A percentile compares a stretch with the other conserved stretches of the same genome.
phyloP scores from a whole-genome alignment of 2,888 invertebrate genomes.

The Himalopsyche tibetana region DNA sequence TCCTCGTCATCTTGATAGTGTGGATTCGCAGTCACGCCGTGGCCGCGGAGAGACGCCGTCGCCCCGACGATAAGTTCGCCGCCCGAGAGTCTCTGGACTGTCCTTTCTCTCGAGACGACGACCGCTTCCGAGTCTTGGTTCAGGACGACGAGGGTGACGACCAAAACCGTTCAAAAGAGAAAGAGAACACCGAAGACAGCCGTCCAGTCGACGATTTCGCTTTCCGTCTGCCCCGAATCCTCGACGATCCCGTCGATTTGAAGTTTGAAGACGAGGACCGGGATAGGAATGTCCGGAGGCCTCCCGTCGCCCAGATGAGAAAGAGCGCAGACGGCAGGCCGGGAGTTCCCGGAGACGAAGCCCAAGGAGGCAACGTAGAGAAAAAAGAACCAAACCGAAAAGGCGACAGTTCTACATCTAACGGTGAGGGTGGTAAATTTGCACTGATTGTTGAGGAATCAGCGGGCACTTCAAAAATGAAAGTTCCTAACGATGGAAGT shows the following conservation, averaged over 20 bases:
- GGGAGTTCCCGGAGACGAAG: conserved; percentile 64
- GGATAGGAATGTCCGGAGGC: conserved; percentile 55
- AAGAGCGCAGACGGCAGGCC: conserved; percentile 64
- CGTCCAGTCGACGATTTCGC: conserved; percentile 57
- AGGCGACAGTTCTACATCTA: conserved; percentile 41
- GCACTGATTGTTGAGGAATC: conserved; percentile 45
- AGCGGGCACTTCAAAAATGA: conserved; percentile 50
- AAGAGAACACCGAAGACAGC: conserved; percentile 8
- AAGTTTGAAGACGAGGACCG: conserved; percentile 60
- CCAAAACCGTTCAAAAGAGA: conserved; percentile 23
- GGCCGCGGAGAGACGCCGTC: conserved; percentile 38
- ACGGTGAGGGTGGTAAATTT: neutral
- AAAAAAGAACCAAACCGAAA: conserved; percentile 56
- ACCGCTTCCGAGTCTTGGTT: conserved; percentile 53
- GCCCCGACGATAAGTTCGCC: conserved; percentile 47
- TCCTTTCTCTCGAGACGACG: conserved; percentile 50
- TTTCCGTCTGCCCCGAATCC: conserved; percentile 59
- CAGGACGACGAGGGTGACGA: neutral
- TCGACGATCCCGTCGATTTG: conserved; percentile 57
- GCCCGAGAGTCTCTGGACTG: conserved; percentile 33
- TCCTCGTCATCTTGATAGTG: conserved; percentile 65
- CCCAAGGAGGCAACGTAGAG: conserved; percentile 59
- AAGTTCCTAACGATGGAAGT: neutral
- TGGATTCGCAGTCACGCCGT: conserved; percentile 64
- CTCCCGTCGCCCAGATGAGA: conserved; percentile 60